Percentiles rank a stretch among this genome's conserved stretches.
phyloP scores from a whole-genome alignment of 2,113 vertebrate species.

The Gasterosteus nipponicus region DNA sequence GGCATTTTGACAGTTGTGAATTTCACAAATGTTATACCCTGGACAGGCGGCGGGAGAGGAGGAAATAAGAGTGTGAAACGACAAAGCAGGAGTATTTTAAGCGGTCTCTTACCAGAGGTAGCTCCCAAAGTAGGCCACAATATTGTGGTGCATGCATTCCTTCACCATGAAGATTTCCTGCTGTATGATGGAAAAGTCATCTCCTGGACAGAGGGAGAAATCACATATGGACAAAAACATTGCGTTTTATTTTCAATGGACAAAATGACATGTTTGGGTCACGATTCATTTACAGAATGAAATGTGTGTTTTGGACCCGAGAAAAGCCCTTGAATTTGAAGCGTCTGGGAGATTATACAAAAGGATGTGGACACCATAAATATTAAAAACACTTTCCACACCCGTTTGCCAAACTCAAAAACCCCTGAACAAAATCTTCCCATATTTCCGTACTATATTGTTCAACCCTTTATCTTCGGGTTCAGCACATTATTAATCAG shows the following conservation, averaged over 20 bases:
- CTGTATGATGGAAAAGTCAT: slow-evolving; percentile 98
- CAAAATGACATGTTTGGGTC: neutral
- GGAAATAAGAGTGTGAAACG: slow-evolving; percentile 29
- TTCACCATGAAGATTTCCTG: slow-evolving; percentile 99
- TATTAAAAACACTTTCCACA: slow-evolving; percentile 28
- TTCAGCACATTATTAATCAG: slow-evolving; percentile 2
- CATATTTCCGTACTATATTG: slow-evolving; percentile 4
- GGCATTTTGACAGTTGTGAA: slow-evolving; percentile 19
- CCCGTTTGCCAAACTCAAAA: slow-evolving; percentile 28
- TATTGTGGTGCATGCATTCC: slow-evolving; percentile 98
- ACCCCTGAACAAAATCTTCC: slow-evolving; percentile 13
- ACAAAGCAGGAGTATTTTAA: slow-evolving; percentile 41
- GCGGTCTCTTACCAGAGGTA: slow-evolving; percentile 92
- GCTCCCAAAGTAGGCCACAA: slow-evolving; percentile 98
- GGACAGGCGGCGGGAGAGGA: slow-evolving; percentile 1
- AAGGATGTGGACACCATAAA: neutral
- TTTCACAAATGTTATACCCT: slow-evolving; percentile 17
- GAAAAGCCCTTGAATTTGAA: neutral
- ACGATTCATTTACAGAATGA: neutral
- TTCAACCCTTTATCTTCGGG: slow-evolving; percentile 10
- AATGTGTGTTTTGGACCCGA: neutral
- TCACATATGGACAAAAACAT: slow-evolving; percentile 35
- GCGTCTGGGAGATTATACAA: neutral
- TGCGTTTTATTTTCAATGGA: neutral
- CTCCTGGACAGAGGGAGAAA: slow-evolving; percentile 85